These are phyloP conservation scores for Eupithecia vulgata DNA, from an alignment of 2,888 invertebrate species.

Conservation along the genomic window DNA sequence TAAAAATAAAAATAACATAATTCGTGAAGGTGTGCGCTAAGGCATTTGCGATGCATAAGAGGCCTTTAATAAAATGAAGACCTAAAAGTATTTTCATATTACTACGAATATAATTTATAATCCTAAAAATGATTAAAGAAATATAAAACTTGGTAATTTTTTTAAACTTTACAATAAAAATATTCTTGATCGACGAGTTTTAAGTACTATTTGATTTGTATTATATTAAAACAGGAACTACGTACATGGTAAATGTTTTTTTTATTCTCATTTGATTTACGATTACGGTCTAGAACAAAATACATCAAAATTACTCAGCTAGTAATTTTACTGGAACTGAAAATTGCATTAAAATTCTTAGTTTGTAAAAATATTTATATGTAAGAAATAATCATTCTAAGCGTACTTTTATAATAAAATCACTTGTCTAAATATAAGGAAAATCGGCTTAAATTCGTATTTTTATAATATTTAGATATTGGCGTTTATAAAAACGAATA, in stretches of 20 bases:
- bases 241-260: constrained; percentile 6
- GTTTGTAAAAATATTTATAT: not conserved
- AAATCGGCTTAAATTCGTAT: constrained; percentile 33
- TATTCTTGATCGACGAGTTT: constrained; percentile 6
- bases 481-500: constrained; percentile 13
- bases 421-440: constrained; percentile 19
- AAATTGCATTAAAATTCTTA: not conserved
- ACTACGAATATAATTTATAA: not conserved
- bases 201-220: constrained; percentile 10
- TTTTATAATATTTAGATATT: constrained; percentile 14
- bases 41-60: not conserved
- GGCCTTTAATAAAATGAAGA: not conserved
- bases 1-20: not conserved
- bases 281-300: constrained; percentile 4
- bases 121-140: constrained; percentile 2
- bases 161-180: not conserved
- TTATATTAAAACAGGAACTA: constrained; percentile 23
- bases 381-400: constrained; percentile 16
- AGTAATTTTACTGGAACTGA: not conserved
- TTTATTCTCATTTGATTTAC: constrained; percentile 4
- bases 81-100: not conserved
- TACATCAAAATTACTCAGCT: not conserved
- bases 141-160: not conserved
- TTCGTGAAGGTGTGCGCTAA: not conserved
- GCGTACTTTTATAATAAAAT: constrained; percentile 15